Base-by-base conservation (phyloP, 2,797 vertebrate species). In the Gallinago stenura region DNA sequence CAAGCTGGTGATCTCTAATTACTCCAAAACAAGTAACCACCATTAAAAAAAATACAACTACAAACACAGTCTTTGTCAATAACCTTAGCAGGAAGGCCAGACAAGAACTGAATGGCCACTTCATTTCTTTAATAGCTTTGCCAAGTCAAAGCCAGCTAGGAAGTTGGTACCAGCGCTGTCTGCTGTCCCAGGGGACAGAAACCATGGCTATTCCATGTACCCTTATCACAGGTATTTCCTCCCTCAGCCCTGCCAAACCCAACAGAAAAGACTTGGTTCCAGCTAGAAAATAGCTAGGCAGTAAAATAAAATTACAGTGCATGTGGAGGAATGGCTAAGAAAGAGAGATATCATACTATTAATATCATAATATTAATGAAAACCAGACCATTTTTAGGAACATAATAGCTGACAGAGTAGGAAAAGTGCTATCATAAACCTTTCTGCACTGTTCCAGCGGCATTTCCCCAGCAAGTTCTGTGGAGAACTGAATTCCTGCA, bases 301-400 rank as follows among this genome's bases (percentile, higher is more conserved):
- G 17, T 5, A 24, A 65, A 50, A 54, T 1, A 15, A 31, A 88
- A 64, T 15, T 15, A 16, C 48, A 57, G 24, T 0, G 22, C 4
- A 3, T 0, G 7, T 18, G 15, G 26, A 88, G 28, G 24, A 70
- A 45, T 2, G 7, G 53, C 46, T 28, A 9, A 39, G 37, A 43
- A 58, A 5, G 14, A 79, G 37, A n/a, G 24, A 15, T 3, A 22
- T 3, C 39, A 10, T 0, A 70, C 7, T 51, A n/a, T n/a, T n/a
- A n/a, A n/a, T n/a, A n/a, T n/a, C n/a, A n/a, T n/a, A 12, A 17
- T 5, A 57, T 3, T 37, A 0, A 1, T 0, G 21, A 64, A 91
- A 41, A 28, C 3, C 17, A 16, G 33, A 54, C n/a, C 6, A 2
- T 10, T 60, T 68, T 77, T 19, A 62, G 18, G 31, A 45, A n/a